Conservation (phyloP, 2,113 vertebrate species). For the Camarhynchus parvulus region DNA sequence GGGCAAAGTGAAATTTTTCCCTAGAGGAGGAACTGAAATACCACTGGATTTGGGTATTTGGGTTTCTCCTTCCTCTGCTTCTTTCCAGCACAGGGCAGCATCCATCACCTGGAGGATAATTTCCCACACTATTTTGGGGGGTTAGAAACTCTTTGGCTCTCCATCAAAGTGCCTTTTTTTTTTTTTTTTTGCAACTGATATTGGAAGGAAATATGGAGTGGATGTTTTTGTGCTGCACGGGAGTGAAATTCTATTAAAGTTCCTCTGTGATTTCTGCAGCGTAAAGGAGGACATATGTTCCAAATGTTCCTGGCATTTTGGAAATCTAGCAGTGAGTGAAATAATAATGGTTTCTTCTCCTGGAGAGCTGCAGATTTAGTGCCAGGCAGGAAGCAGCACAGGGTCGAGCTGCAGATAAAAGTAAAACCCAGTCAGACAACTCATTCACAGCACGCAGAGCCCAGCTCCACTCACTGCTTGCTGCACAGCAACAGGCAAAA, state of each 20-base stretch:
- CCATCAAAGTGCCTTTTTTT: fast-evolving
- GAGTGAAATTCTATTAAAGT: not conserved
- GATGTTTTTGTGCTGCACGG: not conserved
- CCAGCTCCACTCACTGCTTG: not conserved
- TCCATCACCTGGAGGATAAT: not conserved
- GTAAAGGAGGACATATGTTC: not conserved
- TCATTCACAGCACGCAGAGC: not conserved
- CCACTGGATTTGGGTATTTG: not conserved
- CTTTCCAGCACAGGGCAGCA: not conserved
- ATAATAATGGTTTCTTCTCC: not conserved
- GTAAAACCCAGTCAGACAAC: not conserved
- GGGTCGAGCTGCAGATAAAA: not conserved
- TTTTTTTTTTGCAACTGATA: not conserved
- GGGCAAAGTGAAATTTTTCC: not conserved
- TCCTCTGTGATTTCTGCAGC: not conserved
- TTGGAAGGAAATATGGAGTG: not conserved
- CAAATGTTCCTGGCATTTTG: not conserved
- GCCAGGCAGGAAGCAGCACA: not conserved
- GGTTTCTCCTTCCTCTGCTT: fast-evolving
- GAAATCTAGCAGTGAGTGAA: not conserved
- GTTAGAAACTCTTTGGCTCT: not conserved
- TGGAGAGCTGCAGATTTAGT: not conserved
- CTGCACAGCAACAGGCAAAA: not conserved
- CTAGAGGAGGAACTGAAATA: not conserved
- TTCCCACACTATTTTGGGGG: not conserved